A percentile compares a stretch with the other conserved stretches of the same genome.
phyloP scores from a whole-genome alignment of 2,797 vertebrate species.

The Chrosomus eos region DNA sequence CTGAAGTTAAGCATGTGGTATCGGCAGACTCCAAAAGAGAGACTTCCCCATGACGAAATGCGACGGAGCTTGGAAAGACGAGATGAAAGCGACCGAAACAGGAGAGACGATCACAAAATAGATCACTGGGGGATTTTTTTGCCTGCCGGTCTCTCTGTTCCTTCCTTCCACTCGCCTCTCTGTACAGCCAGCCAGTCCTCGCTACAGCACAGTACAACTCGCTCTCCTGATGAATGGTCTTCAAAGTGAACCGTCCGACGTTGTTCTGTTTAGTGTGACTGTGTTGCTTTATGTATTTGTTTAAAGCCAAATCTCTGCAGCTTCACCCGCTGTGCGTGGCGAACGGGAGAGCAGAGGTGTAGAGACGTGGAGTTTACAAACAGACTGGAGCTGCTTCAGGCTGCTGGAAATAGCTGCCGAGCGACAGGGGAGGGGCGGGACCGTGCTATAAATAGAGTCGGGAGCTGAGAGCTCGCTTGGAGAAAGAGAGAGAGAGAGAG shows the following conservation, averaged over 20 bases:
- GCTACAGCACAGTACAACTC: background rate
- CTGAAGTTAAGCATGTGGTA: constrained; percentile 35
- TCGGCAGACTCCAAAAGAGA: constrained; percentile 32
- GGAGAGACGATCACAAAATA: background rate
- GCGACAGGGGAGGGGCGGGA: constrained; percentile 63
- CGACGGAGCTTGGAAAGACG: background rate
- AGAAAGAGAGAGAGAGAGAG: constrained; percentile 18
- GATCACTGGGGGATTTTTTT: constrained; percentile 11
- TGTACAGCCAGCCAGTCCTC: background rate
- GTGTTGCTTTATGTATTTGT: constrained; percentile 16
- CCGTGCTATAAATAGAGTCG: constrained; percentile 64
- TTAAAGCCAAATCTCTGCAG: constrained; percentile 34
- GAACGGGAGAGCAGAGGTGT: constrained; percentile 37
- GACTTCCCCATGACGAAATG: constrained; percentile 41
- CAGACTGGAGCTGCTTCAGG: constrained; percentile 62
- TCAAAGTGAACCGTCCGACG: constrained; percentile 13
- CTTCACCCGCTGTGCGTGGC: constrained; percentile 25
- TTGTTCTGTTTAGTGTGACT: background rate
- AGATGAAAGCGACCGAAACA: constrained; percentile 14
- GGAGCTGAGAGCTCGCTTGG: constrained; percentile 53
- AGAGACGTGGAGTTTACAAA: constrained; percentile 66
- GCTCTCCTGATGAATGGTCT: constrained; percentile 34
- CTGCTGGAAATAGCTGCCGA: constrained; percentile 68
- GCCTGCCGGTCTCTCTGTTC: constrained; percentile 12
- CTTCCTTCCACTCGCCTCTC: constrained; percentile 19